Base-by-base conservation (phyloP, 2,888 invertebrate species). In the Melieria picta region DNA sequence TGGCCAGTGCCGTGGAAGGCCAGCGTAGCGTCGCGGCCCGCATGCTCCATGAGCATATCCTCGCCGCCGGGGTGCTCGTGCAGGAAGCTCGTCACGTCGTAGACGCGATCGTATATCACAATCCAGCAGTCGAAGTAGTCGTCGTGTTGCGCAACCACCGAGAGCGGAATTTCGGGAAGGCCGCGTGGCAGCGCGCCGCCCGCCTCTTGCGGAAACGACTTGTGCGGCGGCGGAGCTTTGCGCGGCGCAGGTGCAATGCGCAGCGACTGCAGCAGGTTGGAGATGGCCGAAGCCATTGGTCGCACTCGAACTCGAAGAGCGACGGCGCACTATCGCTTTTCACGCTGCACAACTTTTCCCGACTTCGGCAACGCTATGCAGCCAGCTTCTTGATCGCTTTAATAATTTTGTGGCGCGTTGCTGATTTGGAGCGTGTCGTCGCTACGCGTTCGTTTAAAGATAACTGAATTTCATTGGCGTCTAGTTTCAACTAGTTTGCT, bases 61-160 rank as follows among this genome's bases (percentile, higher is more conserved):
- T 89, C 89, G 7, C 96, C 95, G 68, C 95, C 96, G 0, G 95
- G 95, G 87, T 96, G 96, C 89, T 91, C 90, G 76, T 90, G 88
- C 57, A 96, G 84, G 83, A 96, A 95, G 52, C 89, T 88, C 1
- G 95, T 93, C 66, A 95, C 90, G 81, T 96, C 92, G 84, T 95
- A 96, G 10, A 96, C 93, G 71, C 93, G 91, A 87, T 96, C 95
- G 84, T 93, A 94, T 62, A 96, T 90, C n/a, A 94, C 90, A 65
- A 95, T 89, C 96, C 96, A 96, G 85, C 95, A 96, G 82, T 94
- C 93, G 11, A 89, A 85, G 6, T 86, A 85, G 16, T 89, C 88
- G 82, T 94, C 94, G 82, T 96, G 96, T 81, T 90, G 89, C 5
- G 92, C 89, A 4, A 96, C 93, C 87, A 95, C 92, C 65, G 92